These are phyloP conservation scores for Orius insidiosus DNA, from an alignment of 1,140 invertebrate genomes.

Conservation along the genomic window DNA sequence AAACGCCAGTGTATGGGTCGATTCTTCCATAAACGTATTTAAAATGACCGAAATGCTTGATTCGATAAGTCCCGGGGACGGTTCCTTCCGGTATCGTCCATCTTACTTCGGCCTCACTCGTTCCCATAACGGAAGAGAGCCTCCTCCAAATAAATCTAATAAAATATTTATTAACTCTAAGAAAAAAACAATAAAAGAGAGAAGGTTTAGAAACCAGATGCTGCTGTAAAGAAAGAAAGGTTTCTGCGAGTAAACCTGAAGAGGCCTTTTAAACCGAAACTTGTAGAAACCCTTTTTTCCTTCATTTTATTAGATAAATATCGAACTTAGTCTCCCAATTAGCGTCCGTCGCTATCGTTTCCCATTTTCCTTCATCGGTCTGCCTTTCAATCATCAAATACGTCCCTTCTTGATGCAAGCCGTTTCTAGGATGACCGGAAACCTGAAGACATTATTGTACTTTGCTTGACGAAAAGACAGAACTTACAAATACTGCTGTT, in stretches of 20 bases:
- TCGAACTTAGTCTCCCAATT: slow-evolving; percentile 83
- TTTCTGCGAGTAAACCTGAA: too few species aligned
- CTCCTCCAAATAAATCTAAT: slow-evolving; percentile 56
- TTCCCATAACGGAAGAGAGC: slow-evolving; percentile 47
- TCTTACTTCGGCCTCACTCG: slow-evolving; percentile 50
- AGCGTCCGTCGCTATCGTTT: slow-evolving; percentile 58
- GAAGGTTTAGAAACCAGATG: too few species aligned
- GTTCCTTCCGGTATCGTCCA: slow-evolving; percentile 55
- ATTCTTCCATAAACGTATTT: slow-evolving; percentile 52
- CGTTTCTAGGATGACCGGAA: slow-evolving; percentile 71
- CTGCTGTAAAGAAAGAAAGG: too few species aligned
- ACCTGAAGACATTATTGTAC: slow-evolving; percentile 37
- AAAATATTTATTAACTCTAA: too few species aligned
- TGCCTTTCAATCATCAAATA: slow-evolving; percentile 54
- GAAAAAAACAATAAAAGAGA: too few species aligned
- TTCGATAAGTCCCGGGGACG: slow-evolving; percentile 52
- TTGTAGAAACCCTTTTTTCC: too few species aligned
- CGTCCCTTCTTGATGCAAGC: slow-evolving; percentile 53
- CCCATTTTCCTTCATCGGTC: slow-evolving; percentile 38
- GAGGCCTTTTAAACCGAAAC: too few species aligned
- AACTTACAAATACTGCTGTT: slow-evolving; percentile 48
- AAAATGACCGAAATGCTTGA: slow-evolving; percentile 55
- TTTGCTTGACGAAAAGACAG: slow-evolving; percentile 23
- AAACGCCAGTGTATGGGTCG: slow-evolving; percentile 49
- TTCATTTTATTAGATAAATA: too few species aligned